Base-by-base conservation (phyloP, 1,140 invertebrate species). In the Nephotettix cincticeps region DNA sequence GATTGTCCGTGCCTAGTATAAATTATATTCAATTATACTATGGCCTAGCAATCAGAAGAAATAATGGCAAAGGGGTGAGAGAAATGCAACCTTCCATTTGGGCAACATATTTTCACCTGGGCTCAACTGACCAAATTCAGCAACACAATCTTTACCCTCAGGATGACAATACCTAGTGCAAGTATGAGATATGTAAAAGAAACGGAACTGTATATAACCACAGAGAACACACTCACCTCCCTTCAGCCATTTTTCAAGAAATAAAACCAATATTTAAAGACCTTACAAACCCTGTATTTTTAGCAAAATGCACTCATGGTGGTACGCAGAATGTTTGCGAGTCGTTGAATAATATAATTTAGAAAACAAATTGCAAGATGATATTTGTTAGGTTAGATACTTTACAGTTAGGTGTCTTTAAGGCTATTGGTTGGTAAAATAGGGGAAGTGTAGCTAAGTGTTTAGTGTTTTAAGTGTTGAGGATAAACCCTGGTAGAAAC, bases 71-170 rank as follows among this genome's bases (percentile, higher is more conserved):
- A n/a, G 54, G 47, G 27, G 25, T 69, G 3, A 32, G 21, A 64
- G 19, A 32, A 14, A 70, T 72, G 28, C 27, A 64, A 19, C 1
- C 29, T 30, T 25, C 27, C 36, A 64, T 72, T 4, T 72, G 71
- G 71, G 65, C 40, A 30, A 64, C 32, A 21, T 72, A 69, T 68
- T 70, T 69, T 25, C 71, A 72, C 68, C 4, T 58, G n/a, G 51
- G 43, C 51, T 32, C 65, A 51, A 32, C 14, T 23, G 36, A 72
- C 61, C 29, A 69, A 23, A 11, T 69, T 23, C 71, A 65, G 19
- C 30, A 51, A 23, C 71, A 72, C 56, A 56, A 21, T 9, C 51
- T 72, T 23, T 72, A 66, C 54, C 66, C 71, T 11, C 28, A 19
- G 21, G 65, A 19, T 19, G 3, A n/a, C 25, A 17, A 70, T 40